phyloP scores from a whole-genome alignment of 92 coral and sea anemone genomes.

The Epizoanthus illoricatus region DNA sequence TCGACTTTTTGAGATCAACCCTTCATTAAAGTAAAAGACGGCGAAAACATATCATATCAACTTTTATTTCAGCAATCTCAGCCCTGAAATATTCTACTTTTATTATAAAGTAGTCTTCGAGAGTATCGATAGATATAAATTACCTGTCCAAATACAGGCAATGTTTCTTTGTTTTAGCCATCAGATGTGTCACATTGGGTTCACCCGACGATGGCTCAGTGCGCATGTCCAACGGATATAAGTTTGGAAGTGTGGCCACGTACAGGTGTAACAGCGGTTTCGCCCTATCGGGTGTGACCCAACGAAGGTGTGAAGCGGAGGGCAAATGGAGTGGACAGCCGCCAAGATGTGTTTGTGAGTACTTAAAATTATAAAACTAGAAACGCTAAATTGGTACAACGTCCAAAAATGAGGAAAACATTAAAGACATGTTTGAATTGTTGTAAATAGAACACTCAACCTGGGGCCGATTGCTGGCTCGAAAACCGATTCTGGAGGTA shows the following conservation, averaged over 20 bases:
- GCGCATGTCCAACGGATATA: conserved; percentile 62
- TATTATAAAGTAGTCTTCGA: too few species aligned
- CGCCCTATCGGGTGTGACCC: conserved; percentile 63
- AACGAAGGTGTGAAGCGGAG: conserved; percentile 70
- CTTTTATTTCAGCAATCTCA: background rate
- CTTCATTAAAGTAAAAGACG: too few species aligned
- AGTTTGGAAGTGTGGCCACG: conserved; percentile 71
- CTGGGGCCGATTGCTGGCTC: too few species aligned
- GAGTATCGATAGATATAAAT: background rate
- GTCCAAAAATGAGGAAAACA: background rate
- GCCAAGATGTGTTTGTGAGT: conserved; percentile 96
- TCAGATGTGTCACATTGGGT: conserved; percentile 78
- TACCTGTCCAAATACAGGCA: background rate
- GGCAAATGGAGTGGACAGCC: conserved; percentile 80
- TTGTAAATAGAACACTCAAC: too few species aligned
- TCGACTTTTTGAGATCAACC: too few species aligned
- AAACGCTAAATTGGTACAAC: background rate
- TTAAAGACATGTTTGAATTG: background rate
- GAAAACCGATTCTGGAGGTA: too few species aligned
- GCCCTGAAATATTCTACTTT: too few species aligned
- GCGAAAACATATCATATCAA: background rate
- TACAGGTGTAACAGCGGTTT: conserved; percentile 72
- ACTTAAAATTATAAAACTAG: background rate
- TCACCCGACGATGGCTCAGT: conserved; percentile 69
- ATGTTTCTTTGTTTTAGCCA: conserved; percentile 47